Evolutionary conservation across 2,797 vertebrate species (phyloP).

Genomic region (Luscinia luscinia): DNA sequence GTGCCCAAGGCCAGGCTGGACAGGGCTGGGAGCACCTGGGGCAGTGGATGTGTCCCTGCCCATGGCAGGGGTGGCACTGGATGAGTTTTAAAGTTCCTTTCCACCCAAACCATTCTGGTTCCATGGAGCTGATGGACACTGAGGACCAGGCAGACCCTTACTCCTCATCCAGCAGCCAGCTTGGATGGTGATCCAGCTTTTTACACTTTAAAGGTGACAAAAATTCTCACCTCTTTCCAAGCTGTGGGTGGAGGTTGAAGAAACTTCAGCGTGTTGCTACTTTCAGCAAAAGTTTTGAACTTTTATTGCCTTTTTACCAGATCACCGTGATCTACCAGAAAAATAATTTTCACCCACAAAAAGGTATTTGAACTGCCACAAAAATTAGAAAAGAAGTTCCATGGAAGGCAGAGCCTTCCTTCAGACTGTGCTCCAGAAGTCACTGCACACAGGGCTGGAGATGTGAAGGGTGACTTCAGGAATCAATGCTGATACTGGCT

Average conservation of each 20-base stretch:
- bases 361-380: background rate
- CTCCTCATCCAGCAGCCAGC: background rate
- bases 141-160: background rate
- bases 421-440: background rate
- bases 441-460: background rate
- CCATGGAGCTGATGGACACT: background rate
- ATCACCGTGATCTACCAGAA: background rate
- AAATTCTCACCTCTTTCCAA: background rate
- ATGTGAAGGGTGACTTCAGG: background rate
- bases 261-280: background rate
- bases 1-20: fast-evolving
- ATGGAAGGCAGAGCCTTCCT: background rate
- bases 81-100: background rate
- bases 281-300: background rate
- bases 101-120: background rate
- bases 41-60: background rate
- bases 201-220: background rate
- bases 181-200: fast-evolving
- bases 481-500: conserved; percentile 33
- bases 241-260: background rate
- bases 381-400: background rate
- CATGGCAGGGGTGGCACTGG: fast-evolving
- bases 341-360: background rate
- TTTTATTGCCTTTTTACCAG: background rate
- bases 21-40: fast-evolving